A percentile compares a stretch with the other conserved stretches of the same genome.
These are phyloP conservation scores for Dendrocincla tyrannina DNA, from an alignment of 2,797 vertebrate species.

Conservation along the genomic window DNA sequence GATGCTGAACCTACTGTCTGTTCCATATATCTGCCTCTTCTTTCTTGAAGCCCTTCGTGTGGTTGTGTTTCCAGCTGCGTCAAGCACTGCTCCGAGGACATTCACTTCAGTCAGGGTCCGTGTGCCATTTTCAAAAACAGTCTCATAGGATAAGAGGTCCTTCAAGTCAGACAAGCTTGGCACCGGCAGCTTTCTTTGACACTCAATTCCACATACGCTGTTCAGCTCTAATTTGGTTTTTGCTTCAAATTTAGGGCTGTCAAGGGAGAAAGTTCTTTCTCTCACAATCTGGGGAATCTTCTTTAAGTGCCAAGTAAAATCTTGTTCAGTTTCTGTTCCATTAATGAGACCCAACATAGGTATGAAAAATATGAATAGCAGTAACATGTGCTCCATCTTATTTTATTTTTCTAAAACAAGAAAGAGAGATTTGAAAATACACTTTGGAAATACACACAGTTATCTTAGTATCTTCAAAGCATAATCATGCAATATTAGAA, in stretches of 20 bases:
- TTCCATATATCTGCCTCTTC: slow-evolving; percentile 91
- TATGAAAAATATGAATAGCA: slow-evolving; percentile 81
- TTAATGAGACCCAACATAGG: slow-evolving; percentile 71
- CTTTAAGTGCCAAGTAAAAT: slow-evolving; percentile 88
- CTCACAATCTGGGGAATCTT: slow-evolving; percentile 87
- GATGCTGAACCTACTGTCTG: slow-evolving; percentile 94
- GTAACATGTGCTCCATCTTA: slow-evolving; percentile 83
- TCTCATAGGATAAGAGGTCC: slow-evolving; percentile 91
- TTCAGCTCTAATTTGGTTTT: slow-evolving; percentile 75
- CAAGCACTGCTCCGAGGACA: slow-evolving; percentile 58
- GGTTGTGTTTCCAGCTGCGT: slow-evolving; percentile 63
- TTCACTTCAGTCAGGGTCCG: slow-evolving; percentile 87
- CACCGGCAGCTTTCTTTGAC: slow-evolving; percentile 82
- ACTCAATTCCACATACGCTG: slow-evolving; percentile 91
- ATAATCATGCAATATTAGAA: neutral
- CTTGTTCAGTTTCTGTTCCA: slow-evolving; percentile 76
- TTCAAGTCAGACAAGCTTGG: slow-evolving; percentile 86
- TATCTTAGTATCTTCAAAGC: neutral
- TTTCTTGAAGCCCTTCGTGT: slow-evolving; percentile 12
- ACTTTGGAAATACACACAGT: neutral
- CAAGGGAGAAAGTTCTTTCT: slow-evolving; percentile 84
- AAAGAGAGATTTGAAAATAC: slow-evolving; percentile 40
- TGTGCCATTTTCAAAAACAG: slow-evolving; percentile 91
- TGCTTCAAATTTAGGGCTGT: slow-evolving; percentile 85
- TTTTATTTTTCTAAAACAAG: slow-evolving; percentile 74